Evolutionary conservation across 2,113 vertebrate species (phyloP), one percentile per base, ranked within the genome.

Genomic region (Glaucidium brasilianum): DNA sequence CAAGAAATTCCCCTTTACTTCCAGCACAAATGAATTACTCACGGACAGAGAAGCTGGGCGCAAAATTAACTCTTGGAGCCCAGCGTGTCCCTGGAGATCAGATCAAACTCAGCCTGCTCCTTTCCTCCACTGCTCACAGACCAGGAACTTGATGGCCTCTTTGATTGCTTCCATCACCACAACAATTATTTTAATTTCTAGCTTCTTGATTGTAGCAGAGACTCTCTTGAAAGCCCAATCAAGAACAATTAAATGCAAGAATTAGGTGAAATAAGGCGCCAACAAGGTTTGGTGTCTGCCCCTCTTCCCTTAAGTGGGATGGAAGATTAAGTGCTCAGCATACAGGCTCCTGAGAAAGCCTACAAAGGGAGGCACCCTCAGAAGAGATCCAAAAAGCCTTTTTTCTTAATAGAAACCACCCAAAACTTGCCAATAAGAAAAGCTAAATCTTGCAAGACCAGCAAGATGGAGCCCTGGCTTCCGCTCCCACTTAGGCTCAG

Each of bases 201-300:
- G 73, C 93, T 91, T 47, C 81, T 78, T 72, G 89, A 89, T 90
- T 90, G 87, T 79, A 94, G 69, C 94, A 91, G 80, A 78, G 47
- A 68, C 4, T 68, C 50, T 49, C 73, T 60, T 78, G 87, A 77
- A 94, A 96, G 84, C 60, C 2, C 8, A 82, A 64, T 34, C 43
- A 85, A 80, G 55, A 91, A 63, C 43, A 74, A 94, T 89, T 85
- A 85, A 81, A 85, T 8, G 56, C 0, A 53, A 91, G 86, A 93
- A 87, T 90, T 64, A 67, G 78, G 95, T 25, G 87, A 85, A 87
- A 92, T 18, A 60, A 85, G 81, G 93, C 21, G 30, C 87, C 93
- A 72, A 3, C 49, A 60, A 90, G 69, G 52, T 78, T 85, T 72
- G 62, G 39, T 68, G 81, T 75, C 94, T 90, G 89, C 8, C 49